These are phyloP conservation scores for Rhamnusium bicolor DNA, from an alignment of 2,888 invertebrate genomes.

Conservation along the genomic window DNA sequence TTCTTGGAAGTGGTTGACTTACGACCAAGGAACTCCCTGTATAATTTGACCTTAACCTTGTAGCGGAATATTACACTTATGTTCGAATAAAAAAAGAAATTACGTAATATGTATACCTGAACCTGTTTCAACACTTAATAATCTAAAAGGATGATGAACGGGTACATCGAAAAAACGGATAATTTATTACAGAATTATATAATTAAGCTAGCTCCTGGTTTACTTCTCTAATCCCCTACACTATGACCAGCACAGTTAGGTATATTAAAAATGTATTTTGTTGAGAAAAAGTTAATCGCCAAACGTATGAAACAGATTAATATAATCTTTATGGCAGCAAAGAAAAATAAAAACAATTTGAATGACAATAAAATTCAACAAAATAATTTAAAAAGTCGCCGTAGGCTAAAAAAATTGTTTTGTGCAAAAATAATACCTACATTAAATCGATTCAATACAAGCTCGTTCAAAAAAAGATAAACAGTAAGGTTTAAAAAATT, in stretches of 20 bases:
- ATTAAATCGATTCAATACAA: no score
- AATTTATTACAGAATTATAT: no score
- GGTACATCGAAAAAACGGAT: background rate
- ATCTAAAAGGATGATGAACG: background rate
- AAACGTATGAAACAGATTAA: background rate
- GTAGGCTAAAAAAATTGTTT: background rate
- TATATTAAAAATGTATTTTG: background rate
- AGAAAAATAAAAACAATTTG: background rate
- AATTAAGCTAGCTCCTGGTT: background rate
- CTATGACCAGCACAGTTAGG: background rate
- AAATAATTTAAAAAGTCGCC: background rate
- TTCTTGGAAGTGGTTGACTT: background rate
- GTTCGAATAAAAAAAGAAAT: conserved; percentile 13
- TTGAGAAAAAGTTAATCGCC: background rate
- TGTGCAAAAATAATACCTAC: background rate
- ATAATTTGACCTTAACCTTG: conserved; percentile 22
- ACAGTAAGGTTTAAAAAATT: no score
- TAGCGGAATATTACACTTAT: background rate
- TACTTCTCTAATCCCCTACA: background rate
- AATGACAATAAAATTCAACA: background rate
- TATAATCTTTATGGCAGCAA: background rate
- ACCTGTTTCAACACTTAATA: background rate
- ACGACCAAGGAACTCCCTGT: background rate
- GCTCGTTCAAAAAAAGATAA: no score
- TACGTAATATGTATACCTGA: conserved; percentile 3